phyloP scores from a whole-genome alignment of 2,888 invertebrate genomes.

The Caenorhabditis macrosperma region DNA sequence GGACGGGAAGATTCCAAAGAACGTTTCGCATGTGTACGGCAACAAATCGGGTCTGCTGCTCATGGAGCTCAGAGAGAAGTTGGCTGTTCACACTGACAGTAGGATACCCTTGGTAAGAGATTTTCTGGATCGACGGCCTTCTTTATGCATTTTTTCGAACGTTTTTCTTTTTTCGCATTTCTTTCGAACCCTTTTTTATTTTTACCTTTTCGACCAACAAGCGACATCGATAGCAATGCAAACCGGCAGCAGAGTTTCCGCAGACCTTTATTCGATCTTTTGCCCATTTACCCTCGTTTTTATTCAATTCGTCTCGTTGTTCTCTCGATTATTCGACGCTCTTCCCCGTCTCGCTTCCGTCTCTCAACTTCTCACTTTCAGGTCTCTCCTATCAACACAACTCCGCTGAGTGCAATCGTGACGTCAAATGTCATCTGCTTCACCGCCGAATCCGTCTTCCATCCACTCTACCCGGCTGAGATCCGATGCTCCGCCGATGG shows the following conservation, averaged over 20 bases:
- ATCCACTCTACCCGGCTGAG: constrained; percentile 78
- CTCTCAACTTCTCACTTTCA: background rate
- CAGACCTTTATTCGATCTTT: background rate
- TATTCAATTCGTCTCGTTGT: background rate
- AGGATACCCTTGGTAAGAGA: constrained; percentile 72
- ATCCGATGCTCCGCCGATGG: constrained; percentile 63
- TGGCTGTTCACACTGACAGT: constrained; percentile 62
- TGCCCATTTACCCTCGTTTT: background rate
- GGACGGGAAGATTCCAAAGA: constrained; percentile 37
- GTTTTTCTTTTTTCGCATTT: background rate
- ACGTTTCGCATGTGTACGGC: constrained; percentile 70
- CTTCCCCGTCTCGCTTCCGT: background rate
- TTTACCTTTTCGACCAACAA: background rate
- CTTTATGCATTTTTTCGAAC: background rate
- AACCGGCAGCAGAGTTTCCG: too few species aligned
- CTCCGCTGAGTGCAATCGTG: constrained; percentile 63
- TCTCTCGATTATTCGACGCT: too few species aligned
- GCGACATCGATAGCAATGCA: too few species aligned
- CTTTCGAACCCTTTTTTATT: background rate
- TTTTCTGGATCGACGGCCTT: background rate
- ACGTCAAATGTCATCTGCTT: constrained; percentile 78
- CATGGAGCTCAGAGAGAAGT: constrained; percentile 76
- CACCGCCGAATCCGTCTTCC: constrained; percentile 78
- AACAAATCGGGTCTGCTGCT: constrained; percentile 77
- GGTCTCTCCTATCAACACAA: constrained; percentile 59